phyloP scores from a whole-genome alignment of 2,113 vertebrate species.

The Gila orcuttii region DNA sequence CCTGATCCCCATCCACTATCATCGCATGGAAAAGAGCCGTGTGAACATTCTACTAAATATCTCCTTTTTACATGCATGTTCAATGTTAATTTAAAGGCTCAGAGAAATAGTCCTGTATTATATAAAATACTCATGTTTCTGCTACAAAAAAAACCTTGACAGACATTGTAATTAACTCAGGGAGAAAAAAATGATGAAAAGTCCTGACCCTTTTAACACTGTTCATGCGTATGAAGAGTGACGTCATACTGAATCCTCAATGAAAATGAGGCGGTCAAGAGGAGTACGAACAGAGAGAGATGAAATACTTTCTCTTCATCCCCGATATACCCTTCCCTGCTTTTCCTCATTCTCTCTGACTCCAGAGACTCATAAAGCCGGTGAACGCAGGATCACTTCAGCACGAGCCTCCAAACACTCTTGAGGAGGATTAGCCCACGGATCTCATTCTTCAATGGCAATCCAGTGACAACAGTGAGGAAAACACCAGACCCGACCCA shows the following conservation, averaged over 20 bases:
- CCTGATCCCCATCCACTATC: too few relatives aligned
- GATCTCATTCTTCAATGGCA: neutral
- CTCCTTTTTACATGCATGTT: neutral
- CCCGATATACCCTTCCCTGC: neutral
- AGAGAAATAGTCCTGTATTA: neutral
- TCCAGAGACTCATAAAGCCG: conserved; percentile 4
- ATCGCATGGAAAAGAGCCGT: neutral
- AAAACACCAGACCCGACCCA: too few relatives aligned
- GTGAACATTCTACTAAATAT: neutral
- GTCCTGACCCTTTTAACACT: neutral
- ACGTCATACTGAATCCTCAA: too few relatives aligned
- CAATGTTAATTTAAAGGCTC: neutral
- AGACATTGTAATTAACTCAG: neutral
- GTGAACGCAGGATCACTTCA: conserved; percentile 2
- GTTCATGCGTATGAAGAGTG: too few relatives aligned
- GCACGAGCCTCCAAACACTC: conserved; percentile 13
- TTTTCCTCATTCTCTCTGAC: neutral
- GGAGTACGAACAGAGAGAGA: neutral
- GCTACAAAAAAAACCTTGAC: neutral
- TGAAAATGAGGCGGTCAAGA: neutral
- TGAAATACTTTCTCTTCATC: neutral
- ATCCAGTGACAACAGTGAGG: neutral
- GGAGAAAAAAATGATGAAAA: neutral
- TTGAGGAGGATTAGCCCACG: conserved; percentile 41
- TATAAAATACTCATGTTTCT: too few relatives aligned